Conservation (phyloP, 2,797 vertebrate species). For the Sciurus carolinensis region DNA sequence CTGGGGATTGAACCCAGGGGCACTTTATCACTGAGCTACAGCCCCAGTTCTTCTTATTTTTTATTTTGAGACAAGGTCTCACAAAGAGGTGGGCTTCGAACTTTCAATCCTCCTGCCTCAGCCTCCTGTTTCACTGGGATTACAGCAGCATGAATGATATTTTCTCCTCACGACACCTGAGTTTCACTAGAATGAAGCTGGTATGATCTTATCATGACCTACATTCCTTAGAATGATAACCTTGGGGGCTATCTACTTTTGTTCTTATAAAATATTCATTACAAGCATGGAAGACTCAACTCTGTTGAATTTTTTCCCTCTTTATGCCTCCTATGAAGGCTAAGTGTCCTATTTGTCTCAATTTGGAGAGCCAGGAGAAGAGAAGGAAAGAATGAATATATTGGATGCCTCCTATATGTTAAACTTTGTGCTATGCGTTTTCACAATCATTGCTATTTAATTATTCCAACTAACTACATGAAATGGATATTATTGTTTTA, state of each 20-base stretch:
- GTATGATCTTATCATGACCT: not conserved
- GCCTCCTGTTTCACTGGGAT: too few species aligned
- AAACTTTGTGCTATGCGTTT: not conserved
- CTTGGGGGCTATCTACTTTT: not conserved
- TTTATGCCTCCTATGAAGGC: not conserved
- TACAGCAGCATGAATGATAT: not conserved
- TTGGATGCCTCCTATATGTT: not conserved
- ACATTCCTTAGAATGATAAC: not conserved
- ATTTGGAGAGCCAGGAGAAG: not conserved
- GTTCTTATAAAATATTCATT: not conserved
- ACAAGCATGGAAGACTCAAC: not conserved
- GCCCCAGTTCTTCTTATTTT: too few species aligned
- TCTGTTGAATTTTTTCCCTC: not conserved
- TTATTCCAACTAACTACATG: not conserved
- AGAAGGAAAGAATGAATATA: not conserved
- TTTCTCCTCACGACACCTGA: not conserved
- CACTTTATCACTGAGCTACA: too few species aligned
- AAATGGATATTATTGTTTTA: not conserved
- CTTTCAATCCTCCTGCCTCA: too few species aligned
- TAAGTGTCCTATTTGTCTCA: not conserved
- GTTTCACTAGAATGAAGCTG: not conserved
- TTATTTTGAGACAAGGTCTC: too few species aligned
- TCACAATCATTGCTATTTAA: not conserved
- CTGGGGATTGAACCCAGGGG: too few species aligned
- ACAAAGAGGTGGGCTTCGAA: too few species aligned